Base-by-base conservation (phyloP, 2,888 invertebrate species). In the Amphipyra tragopoginis region DNA sequence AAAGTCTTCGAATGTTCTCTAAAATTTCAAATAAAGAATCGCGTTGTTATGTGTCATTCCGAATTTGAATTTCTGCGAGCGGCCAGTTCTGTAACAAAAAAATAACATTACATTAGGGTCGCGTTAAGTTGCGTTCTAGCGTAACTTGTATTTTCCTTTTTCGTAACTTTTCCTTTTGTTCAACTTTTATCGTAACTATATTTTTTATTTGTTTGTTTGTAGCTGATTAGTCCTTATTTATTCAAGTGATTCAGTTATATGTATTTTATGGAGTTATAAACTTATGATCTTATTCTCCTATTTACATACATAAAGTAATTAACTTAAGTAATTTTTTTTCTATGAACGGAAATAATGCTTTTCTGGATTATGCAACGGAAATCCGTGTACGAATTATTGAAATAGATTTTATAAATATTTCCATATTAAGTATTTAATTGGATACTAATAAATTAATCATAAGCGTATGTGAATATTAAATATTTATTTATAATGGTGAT, bases 61-160 rank as follows among this genome's bases (percentile, higher is more conserved):
- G 47, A 71, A 69, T 71, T 78, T 58, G 56, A 77, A 72, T 63
- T 71, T 65, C 64, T 29, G 57, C 48, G 40, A 63, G 43, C 63
- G 52, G 73, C 63, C 78, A 65, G 74, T 69, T 86, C 89, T 89
- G 89, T 76, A 89, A 89, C 87, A 87, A 87, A 80, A 76, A 21
- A 70, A 79, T 57, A 69, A 78, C 72, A 67, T 48, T 45, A 44
- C 6, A 47, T 71, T 54, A 72, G 36, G 45, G 55, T 21, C 21
- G 3, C 21, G 1, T 21, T 21, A 21, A 21, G 2, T 67, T 58
- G 57, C 9, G 51, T 53, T 62, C 65, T 51, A 51, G 40, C 34
- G 50, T 57, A 57, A 65, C 56, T 64, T 70, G 13, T 62, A n/a
- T 62, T 60, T 50, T 43, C 29, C 48, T 66, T 66, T 61, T 66